A percentile compares a stretch with the other conserved stretches of the same genome.
phyloP scores from a whole-genome alignment of 2,113 vertebrate genomes.

The Hippocampus comes region DNA sequence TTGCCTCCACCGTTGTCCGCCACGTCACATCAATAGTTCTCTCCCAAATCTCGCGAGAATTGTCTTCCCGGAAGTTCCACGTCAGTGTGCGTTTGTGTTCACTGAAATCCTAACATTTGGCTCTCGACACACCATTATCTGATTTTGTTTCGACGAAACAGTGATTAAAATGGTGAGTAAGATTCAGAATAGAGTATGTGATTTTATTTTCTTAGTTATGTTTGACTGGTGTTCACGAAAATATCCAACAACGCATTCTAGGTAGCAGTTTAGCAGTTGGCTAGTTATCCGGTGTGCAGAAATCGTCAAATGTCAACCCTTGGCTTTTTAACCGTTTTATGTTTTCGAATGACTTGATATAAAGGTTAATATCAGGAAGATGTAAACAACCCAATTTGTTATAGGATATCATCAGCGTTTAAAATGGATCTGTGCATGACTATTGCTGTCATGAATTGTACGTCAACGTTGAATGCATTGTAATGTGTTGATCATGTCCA shows the following conservation, averaged over 20 bases:
- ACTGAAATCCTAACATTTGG: conserved; percentile 29
- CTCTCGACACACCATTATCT: conserved; percentile 23
- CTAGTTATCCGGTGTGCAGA: conserved; percentile 31
- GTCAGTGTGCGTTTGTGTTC: conserved; percentile 63
- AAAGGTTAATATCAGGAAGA: not conserved
- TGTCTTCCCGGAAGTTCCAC: conserved; percentile 73
- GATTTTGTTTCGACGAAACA: conserved; percentile 29
- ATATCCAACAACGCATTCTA: conserved; percentile 15
- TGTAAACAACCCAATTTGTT: too few species aligned
- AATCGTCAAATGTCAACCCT: not conserved
- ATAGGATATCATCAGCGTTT: not conserved
- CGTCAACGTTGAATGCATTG: not conserved
- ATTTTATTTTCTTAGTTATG: not conserved
- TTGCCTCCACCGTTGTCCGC: not conserved
- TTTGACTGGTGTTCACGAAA: not conserved
- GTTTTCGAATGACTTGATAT: not conserved
- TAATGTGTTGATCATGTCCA: not conserved
- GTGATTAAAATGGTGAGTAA: conserved; percentile 66
- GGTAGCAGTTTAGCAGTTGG: conserved; percentile 42
- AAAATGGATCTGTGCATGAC: not conserved
- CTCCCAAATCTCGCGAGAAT: conserved; percentile 50
- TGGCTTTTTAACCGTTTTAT: not conserved
- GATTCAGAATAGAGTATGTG: fast-evolving
- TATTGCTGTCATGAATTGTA: not conserved
- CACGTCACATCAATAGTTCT: conserved; percentile 56